Percentiles rank a stretch among this genome's conserved stretches.
Conservation (phyloP, 2,797 vertebrate genomes). For the Chloroceryle amazona region DNA sequence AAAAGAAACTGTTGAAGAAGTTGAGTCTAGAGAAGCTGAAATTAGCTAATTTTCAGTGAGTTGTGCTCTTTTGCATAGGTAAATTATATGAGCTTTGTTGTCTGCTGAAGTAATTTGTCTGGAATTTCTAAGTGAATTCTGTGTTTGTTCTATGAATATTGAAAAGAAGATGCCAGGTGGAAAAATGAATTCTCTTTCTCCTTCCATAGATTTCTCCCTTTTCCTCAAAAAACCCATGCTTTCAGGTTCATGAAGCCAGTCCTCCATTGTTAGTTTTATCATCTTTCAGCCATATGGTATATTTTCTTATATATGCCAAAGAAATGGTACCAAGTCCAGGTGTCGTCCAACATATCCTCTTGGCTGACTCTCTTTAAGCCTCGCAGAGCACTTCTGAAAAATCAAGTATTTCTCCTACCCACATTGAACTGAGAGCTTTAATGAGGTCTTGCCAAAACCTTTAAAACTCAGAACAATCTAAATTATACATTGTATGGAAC, state of each 20-base stretch:
- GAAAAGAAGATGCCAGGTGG: conserved; percentile 35
- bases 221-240: neutral
- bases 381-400: conserved; percentile 12
- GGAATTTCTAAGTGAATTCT: conserved; percentile 30
- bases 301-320: conserved; percentile 1
- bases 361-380: conserved; percentile 10
- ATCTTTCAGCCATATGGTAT: conserved; percentile 38
- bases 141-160: conserved; percentile 13
- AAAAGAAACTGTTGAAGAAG: neutral
- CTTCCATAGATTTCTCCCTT: neutral
- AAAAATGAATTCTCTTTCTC: conserved; percentile 35
- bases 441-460: conserved; percentile 56
- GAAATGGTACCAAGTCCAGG: conserved; percentile 6
- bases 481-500: conserved; percentile 19
- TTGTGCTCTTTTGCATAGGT: neutral
- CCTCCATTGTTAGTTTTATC: conserved; percentile 66
- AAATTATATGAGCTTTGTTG: neutral
- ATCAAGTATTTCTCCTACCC: neutral
- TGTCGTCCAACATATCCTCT: neutral
- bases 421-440: neutral
- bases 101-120: conserved; percentile 3
- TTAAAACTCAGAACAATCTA: neutral
- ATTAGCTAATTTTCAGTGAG: neutral
- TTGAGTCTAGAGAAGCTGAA: neutral
- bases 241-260: neutral